Conservation (phyloP, 2,888 invertebrate genomes). For the Capitulum mitella region DNA sequence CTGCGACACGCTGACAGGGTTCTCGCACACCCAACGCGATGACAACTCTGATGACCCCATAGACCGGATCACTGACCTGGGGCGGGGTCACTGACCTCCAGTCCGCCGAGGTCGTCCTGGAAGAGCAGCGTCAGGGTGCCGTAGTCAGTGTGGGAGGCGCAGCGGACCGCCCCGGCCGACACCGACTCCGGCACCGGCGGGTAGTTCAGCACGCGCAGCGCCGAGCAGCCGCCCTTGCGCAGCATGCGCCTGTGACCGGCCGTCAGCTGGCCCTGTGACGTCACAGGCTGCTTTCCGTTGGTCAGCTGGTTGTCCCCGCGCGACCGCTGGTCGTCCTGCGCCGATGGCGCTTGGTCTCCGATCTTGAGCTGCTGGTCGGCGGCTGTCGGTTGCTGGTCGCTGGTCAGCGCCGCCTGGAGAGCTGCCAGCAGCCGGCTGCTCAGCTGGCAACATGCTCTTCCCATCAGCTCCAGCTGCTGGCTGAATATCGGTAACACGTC, state of each 20-base stretch:
- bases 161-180: constrained; percentile 52
- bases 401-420: not conserved
- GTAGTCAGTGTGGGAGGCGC: constrained; percentile 63
- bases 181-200: constrained; percentile 50
- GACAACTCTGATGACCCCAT: too few species aligned
- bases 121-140: constrained; percentile 60
- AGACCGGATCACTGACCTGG: too few species aligned
- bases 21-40: too few species aligned
- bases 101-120: constrained; percentile 64
- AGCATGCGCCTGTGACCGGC: not conserved
- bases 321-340: not conserved
- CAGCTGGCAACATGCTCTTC: not conserved
- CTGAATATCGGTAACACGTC: constrained; percentile 18
- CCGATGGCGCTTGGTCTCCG: not conserved
- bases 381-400: not conserved
- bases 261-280: not conserved
- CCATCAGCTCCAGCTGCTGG: not conserved
- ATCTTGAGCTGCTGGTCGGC: not conserved
- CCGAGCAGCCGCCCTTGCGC: constrained; percentile 26
- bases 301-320: not conserved
- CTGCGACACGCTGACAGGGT: too few species aligned
- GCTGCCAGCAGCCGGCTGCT: constrained; percentile 25
- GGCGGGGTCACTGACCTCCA: constrained; percentile 50
- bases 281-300: not conserved
- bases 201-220: constrained; percentile 61